phyloP scores from a whole-genome alignment of 2,113 vertebrate genomes.

The Sprattus sprattus region DNA sequence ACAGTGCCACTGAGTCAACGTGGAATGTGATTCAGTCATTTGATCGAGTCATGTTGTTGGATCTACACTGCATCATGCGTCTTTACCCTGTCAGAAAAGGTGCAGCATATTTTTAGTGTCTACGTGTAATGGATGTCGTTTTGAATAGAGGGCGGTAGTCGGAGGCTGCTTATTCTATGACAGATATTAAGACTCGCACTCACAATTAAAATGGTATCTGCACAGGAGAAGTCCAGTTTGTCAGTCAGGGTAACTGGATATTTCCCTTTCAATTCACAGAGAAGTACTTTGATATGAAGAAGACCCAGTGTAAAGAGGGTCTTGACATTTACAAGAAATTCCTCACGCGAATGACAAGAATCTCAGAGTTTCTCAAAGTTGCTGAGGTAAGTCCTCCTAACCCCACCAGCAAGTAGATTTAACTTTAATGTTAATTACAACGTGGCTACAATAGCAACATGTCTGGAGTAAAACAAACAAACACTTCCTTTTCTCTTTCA shows the following conservation, averaged over 20 bases:
- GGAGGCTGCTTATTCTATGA: not conserved
- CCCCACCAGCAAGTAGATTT: not conserved
- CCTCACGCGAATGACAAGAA: slow-evolving; percentile 93
- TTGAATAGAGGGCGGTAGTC: not conserved
- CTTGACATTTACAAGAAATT: slow-evolving; percentile 98
- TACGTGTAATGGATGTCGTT: not conserved
- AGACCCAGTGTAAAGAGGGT: slow-evolving; percentile 94
- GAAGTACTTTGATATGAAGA: slow-evolving; percentile 99
- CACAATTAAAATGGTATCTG: not conserved
- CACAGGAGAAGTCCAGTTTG: not conserved
- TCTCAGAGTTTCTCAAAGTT: slow-evolving; percentile 96
- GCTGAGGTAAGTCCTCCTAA: slow-evolving; percentile 78
- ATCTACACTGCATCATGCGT: not conserved
- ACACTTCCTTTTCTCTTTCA: slow-evolving; percentile 16
- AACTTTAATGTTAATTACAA: not conserved
- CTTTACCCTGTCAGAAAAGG: slow-evolving; percentile 10
- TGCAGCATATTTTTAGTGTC: slow-evolving; percentile 21
- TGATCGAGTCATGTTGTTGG: not conserved
- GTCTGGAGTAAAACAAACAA: not conserved
- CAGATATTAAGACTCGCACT: not conserved
- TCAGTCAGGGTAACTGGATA: not conserved
- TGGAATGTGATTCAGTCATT: not conserved
- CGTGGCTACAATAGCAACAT: not conserved
- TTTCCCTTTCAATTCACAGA: slow-evolving; percentile 66
- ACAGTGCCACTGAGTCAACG: not conserved